Base-by-base conservation (phyloP, 30 jellyfish, hydroid and myxozoan genomes). In the Mastigias papua region DNA sequence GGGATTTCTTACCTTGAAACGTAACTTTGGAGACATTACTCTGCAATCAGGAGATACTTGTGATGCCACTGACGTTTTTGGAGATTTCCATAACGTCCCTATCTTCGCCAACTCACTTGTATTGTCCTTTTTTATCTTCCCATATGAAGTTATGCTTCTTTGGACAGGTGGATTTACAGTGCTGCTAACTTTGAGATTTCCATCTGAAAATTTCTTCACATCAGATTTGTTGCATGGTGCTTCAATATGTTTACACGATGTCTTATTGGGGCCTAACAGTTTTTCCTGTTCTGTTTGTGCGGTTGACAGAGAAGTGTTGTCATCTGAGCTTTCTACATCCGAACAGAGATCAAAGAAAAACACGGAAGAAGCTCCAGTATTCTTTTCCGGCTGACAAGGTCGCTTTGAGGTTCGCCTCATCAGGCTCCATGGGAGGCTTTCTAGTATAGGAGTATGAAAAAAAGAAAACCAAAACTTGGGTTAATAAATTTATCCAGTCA, bases 291-390 rank as follows among this genome's bases (percentile, higher is more conserved):
- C 25, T 30, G 31, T 28, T 16, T 66, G 69, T 23, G 69, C 17
- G 23, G 8, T 42, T 42, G 54, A 42, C 54, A 42, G 13, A 42
- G 54, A 4, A 0, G 35, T 2, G 27, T 16, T 30, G 42, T 49
- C 74, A 22, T 76, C 78, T 42, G 89, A 60, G 42, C 58, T 78
- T 57, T 70, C 78, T 28, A 46, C 34, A 22, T 84, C 93, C 10
- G 86, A 50, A 71, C 80, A 69, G 22, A 84, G n/a, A 29, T 84
- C 93, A 29, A 84, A 84, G 60, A 69, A 30, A 80, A 84, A 69
- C 7, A 84, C 72, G 19, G 86, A 42, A 7, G 81, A 20, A 7
- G 86, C 72, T 34, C 72, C 87, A 0, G 57, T 87, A 54, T 84
- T 84, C 78, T 31, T 68, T 35, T 33, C 64, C 19, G 61, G 20